These are phyloP conservation scores for Centropyge bicolor DNA, from an alignment of 2,797 vertebrate genomes.

Conservation along the genomic window DNA sequence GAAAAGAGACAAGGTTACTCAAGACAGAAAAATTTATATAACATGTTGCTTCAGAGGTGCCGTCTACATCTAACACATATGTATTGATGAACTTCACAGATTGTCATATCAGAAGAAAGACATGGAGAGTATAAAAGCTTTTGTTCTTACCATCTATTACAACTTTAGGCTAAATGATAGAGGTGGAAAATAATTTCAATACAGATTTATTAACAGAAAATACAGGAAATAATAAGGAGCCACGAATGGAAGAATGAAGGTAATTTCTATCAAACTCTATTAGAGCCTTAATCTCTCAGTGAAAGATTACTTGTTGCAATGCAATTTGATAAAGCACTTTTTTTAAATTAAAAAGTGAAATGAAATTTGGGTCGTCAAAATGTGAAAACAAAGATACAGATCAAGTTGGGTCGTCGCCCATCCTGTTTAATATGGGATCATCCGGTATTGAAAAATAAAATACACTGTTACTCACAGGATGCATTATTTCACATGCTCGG, in stretches of 20 bases:
- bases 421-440: too few species aligned
- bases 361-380: background rate
- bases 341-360: slow-evolving; percentile 9
- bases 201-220: slow-evolving; percentile 5
- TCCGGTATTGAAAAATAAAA: too few species aligned
- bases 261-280: background rate
- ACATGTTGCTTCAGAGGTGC: background rate
- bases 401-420: too few species aligned
- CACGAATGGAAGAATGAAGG: slow-evolving; percentile 11
- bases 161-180: background rate
- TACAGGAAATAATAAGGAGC: background rate
- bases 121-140: background rate
- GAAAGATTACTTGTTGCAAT: slow-evolving; percentile 17
- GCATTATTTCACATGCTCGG: too few species aligned
- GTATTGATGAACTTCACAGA: background rate
- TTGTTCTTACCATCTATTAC: background rate
- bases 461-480: too few species aligned
- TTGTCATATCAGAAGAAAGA: background rate
- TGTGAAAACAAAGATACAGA: slow-evolving; percentile 13
- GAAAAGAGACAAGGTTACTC: background rate
- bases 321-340: slow-evolving; percentile 19
- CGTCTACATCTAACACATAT: background rate
- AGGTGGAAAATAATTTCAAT: background rate
- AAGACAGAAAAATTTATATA: background rate
- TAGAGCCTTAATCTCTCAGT: slow-evolving; percentile 2